Evolutionary conservation across 2,888 invertebrate genomes (phyloP), one percentile per base, ranked within the genome.

Genomic region (Danaus chrysippus): DNA sequence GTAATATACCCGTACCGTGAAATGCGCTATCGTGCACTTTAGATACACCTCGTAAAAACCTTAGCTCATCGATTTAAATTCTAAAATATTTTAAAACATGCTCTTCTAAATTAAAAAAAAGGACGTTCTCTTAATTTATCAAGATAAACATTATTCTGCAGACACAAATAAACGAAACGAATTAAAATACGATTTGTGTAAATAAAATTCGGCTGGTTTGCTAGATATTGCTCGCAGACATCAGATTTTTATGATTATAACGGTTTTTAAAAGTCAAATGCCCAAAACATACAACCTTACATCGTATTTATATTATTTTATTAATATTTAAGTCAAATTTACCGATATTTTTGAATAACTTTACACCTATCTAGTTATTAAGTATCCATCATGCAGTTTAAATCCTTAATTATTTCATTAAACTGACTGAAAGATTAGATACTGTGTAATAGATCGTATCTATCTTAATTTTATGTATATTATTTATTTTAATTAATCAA

Each of bases 121-220:
- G 19, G 46, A 60, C 56, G 19, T 15, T 55, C 42, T 54, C 42
- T 59, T 61, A 61, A 66, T 67, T 65, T 67, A 63, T 61, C 61
- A 65, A 61, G 58, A 61, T 59, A 61, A 65, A 67, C 58, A 61
- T 56, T 49, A 58, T 67, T 53, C 59, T 59, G 56, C 67, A 68
- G 68, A 70, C 70, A 68, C 54, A 71, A 72, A 71, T 70, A 70
- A 70, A 68, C 63, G 42, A 67, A 63, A 34, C 54, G 62, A 66
- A 67, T 64, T 65, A 60, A 70, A 68, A 68, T 62, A 63, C 58
- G 59, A 62, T 59, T 59, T 64, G 65, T 61, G 63, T 67, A 67
- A 71, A 71, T 68, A 66, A 60, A 62, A 65, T 66, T 67, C 60
- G 63, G 59, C 67, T 58, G 62, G 64, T 67, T 65, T 66, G 56